A percentile compares a stretch with the other conserved stretches of the same genome.
Evolutionary conservation across 1,140 invertebrate species (phyloP).

Genomic region (Orchestia grillus): DNA sequence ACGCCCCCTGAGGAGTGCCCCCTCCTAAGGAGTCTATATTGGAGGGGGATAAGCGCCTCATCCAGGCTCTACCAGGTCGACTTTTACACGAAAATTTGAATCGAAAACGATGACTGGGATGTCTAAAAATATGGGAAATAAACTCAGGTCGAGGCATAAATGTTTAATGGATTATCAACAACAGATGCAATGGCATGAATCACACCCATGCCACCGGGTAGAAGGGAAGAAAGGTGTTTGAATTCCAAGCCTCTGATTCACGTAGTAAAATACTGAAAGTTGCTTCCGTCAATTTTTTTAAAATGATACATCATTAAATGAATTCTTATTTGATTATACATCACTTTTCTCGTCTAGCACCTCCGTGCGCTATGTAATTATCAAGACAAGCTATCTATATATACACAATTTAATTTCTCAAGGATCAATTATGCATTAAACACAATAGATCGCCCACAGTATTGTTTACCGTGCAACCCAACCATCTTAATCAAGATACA

Average conservation of each 20-base stretch:
- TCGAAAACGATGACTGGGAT: too few species aligned
- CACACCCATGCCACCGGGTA: not conserved
- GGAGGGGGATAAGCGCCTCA: too few species aligned
- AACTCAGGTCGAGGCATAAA: not conserved
- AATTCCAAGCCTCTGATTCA: not conserved
- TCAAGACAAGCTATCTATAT: not conserved
- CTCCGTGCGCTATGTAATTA: not conserved
- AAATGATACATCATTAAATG: not conserved
- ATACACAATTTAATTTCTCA: not conserved
- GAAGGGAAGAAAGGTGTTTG: not conserved
- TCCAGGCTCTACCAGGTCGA: too few species aligned
- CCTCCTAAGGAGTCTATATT: too few species aligned
- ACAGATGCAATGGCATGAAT: not conserved
- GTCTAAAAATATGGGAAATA: not conserved
- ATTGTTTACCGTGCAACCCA: not conserved
- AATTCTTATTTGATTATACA: not conserved
- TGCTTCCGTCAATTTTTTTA: not conserved
- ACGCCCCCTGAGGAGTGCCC: too few species aligned
- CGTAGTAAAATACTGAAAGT: not conserved
- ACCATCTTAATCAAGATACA: not conserved
- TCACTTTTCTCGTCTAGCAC: not conserved
- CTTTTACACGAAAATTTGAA: too few species aligned
- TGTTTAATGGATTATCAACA: not conserved
- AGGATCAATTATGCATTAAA: not conserved
- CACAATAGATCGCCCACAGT: not conserved